Evolutionary conservation across 2,113 vertebrate species (phyloP), one percentile per base, ranked within the genome.

Genomic region (Tragelaphus strepsiceros): DNA sequence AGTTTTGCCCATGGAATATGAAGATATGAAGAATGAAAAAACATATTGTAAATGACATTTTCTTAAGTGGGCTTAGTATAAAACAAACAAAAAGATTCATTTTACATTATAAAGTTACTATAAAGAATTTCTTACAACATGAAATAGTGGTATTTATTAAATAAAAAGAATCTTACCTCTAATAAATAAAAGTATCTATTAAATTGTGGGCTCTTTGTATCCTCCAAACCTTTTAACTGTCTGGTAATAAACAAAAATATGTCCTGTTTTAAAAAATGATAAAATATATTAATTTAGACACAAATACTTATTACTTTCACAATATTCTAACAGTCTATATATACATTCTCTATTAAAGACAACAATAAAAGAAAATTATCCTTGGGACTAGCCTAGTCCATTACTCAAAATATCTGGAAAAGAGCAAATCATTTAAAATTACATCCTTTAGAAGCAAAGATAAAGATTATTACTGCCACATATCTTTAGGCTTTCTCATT

Each of bases 221-320:
- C 99, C 98, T 99, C 99, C 98, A 99, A 99, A 96, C 99, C 99
- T 98, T 99, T 99, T 98, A 99, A 99, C 77, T 99, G 99, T 99
- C 99, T 99, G 98, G 99, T 99, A 99, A 99, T 99, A 99, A 99
- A 99, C 98, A 99, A 99, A 99, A 99, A 99, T 98, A 99, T 99
- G 98, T 99, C 99, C 99, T 99, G 98, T 96, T 81, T 98, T 35
- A 83, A 83, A 83, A 96, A 98, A 96, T 0, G 13, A 98, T 12
- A 98, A 97, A 78, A 96, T 59, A 80, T 49, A 95, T 98, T 97
- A 71, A 71, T 35, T 71, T 71, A 64, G 78, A 91, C 14, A 96
- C 15, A 97, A 82, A 94, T 86, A 95, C 8, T 88, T 93, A 87
- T 46, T n/a, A 89, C 58, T 86, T 98, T 96, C 46, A 95, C 53